Base-by-base conservation (phyloP, 2,888 invertebrate genomes). In the Apamea sordens region DNA sequence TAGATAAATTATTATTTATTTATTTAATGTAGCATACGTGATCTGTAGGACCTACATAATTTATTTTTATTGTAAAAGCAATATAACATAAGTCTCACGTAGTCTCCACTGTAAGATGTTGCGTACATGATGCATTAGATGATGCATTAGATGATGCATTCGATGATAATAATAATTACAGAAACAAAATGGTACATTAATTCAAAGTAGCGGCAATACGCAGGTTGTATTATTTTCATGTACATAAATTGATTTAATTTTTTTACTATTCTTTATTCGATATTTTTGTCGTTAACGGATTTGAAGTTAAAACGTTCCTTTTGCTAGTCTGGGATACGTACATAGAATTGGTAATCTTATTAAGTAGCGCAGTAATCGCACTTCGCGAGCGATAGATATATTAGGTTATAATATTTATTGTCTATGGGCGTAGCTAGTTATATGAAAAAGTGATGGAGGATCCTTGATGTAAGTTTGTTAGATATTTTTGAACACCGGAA, bases 1-100 rank as follows among this genome's bases (percentile, higher is more conserved):
- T 96, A 96, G 95, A 94, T 93, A 95, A 95, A 95, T 94, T 93
- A 90, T 95, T 94, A 96, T 96, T 97, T 96, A 96, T 96, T 96
- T 96, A 96, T 96, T 96, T 93, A 94, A 92, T 89, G 92, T 95
- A 96, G 95, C 91, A 89, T 93, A 93, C 93, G 94, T 93, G 92
- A 91, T 92, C 89, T 91, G 93, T 93, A 94, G 94, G 92, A 90
- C 92, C 91, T 91, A 93, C 92, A 91, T 93, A 94, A 95, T 95
- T 95, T 95, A 95, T 95, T 95, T 93, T 92, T 90, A 90, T 93
- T 93, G 92, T 92, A 92, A 92, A 93, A 93, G 92, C 93, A 93
- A 93, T 94, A 91, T 92, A 89, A 90, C 86, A 80, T 92, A 92
- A 59, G 92, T 94, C 83, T 93, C 92, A 92, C 92, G 88, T 93